phyloP scores from a whole-genome alignment of 35 echinoderm and acorn worm genomes.

The Hemicentrotus pulcherrimus region DNA sequence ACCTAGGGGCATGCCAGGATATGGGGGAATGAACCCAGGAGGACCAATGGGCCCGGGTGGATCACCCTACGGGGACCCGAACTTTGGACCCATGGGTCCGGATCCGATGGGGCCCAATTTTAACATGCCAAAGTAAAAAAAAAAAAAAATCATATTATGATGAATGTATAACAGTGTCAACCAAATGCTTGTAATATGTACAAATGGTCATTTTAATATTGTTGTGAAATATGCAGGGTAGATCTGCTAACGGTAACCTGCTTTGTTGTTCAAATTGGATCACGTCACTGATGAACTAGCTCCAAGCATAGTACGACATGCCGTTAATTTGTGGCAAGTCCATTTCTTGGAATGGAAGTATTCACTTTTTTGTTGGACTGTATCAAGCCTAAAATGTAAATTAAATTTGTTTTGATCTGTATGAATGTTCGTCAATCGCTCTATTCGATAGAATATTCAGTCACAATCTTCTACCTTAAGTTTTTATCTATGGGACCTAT shows the following conservation, averaged over 20 bases:
- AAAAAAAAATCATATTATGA: not conserved
- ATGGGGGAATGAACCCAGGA: conserved; percentile 50
- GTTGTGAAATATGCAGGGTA: not conserved
- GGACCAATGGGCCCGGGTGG: conserved; percentile 48
- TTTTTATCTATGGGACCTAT: too few species aligned
- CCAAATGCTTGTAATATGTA: conserved; percentile 25
- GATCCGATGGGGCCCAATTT: conserved; percentile 65
- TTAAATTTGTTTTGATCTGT: not conserved
- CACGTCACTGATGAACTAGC: not conserved
- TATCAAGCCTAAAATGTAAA: not conserved
- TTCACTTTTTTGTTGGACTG: not conserved
- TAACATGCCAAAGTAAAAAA: conserved; percentile 67
- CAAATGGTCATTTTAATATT: not conserved
- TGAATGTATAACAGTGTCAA: conserved; percentile 29
- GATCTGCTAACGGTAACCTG: not conserved
- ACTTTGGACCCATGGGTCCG: conserved; percentile 72
- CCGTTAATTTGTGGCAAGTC: not conserved
- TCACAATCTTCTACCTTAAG: too few species aligned
- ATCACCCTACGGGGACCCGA: conserved; percentile 62
- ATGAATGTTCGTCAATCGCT: not conserved
- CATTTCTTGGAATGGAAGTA: not conserved
- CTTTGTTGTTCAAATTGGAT: not conserved
- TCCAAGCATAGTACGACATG: not conserved
- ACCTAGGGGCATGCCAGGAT: conserved; percentile 60
- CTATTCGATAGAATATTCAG: too few species aligned